Evolutionary conservation across 1,140 invertebrate species (phyloP).

Genomic region (Luehdorfia chinensis): DNA sequence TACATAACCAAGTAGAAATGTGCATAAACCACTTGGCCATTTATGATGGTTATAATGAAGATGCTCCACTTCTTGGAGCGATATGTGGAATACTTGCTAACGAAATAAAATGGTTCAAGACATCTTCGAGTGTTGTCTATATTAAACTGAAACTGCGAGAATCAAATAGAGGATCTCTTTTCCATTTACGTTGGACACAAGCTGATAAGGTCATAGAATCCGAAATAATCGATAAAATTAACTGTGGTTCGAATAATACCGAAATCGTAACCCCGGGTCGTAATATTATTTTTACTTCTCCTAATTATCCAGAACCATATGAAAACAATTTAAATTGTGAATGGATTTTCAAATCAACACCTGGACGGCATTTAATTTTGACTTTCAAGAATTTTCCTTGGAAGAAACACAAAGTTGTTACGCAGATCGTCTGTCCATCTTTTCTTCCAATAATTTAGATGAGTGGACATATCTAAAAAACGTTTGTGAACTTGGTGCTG

Average conservation of each 20-base stretch:
- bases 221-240: slow-evolving; percentile 37
- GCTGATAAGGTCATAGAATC: slow-evolving; percentile 20
- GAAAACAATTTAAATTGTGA: slow-evolving; percentile 81
- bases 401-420: slow-evolving; percentile 78
- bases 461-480: slow-evolving; percentile 69
- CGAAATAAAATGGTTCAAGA: slow-evolving; percentile 68
- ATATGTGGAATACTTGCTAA: slow-evolving; percentile 75
- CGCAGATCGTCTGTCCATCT: slow-evolving; percentile 80
- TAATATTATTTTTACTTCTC: slow-evolving; percentile 78
- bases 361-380: slow-evolving; percentile 79
- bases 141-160: slow-evolving; percentile 75
- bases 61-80: slow-evolving; percentile 77
- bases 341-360: slow-evolving; percentile 83
- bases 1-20: slow-evolving; percentile 31
- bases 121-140: slow-evolving; percentile 81
- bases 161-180: slow-evolving; percentile 74
- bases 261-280: slow-evolving; percentile 29
- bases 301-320: slow-evolving; percentile 90
- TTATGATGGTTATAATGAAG: slow-evolving; percentile 84
- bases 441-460: slow-evolving; percentile 56
- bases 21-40: slow-evolving; percentile 77
- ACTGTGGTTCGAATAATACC: slow-evolving; percentile 68
- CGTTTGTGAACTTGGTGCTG: slow-evolving; percentile 75
- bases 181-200: slow-evolving; percentile 81
- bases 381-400: slow-evolving; percentile 77